Percentiles rank a stretch among this genome's conserved stretches.
These are phyloP conservation scores for Nipponacmea schrenckii DNA, from an alignment of 2,888 invertebrate species.

Conservation along the genomic window DNA sequence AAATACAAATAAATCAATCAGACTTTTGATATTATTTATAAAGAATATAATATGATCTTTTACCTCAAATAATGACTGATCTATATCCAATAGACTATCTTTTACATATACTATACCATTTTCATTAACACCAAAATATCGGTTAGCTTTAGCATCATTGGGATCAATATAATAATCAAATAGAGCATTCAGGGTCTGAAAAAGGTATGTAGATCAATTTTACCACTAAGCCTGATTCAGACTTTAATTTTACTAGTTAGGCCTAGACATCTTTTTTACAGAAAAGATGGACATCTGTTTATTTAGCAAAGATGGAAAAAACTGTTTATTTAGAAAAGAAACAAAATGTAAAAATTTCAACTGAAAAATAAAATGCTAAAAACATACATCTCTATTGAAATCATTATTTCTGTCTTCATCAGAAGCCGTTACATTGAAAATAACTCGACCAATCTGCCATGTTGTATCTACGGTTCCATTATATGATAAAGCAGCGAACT, in stretches of 20 bases:
- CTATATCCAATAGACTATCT: constrained; percentile 32
- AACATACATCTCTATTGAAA: constrained; percentile 39
- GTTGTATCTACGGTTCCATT: constrained; percentile 35
- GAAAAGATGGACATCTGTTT: too few species aligned
- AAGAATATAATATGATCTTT: not conserved
- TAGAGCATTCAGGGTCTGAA: constrained; percentile 52
- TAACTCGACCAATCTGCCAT: constrained; percentile 36
- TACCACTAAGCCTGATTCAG: too few species aligned
- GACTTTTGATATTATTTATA: not conserved
- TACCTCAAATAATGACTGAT: constrained; percentile 22
- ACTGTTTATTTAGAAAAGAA: too few species aligned
- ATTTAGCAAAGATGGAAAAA: too few species aligned
- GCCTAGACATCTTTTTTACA: too few species aligned
- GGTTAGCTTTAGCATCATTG: constrained; percentile 33
- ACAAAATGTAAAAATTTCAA: too few species aligned
- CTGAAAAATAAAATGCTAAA: not conserved
- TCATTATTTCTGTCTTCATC: constrained; percentile 40
- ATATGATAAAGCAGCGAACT: constrained; percentile 41
- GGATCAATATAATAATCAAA: constrained; percentile 48
- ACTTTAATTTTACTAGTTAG: too few species aligned
- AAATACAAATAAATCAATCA: too few species aligned
- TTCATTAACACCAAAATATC: constrained; percentile 47
- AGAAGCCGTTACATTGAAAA: constrained; percentile 43
- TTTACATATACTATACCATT: constrained; percentile 47
- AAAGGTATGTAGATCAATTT: constrained; percentile 10